Evolutionary conservation across 2,113 vertebrate genomes (phyloP).

Genomic region (Varanus komodoensis): DNA sequence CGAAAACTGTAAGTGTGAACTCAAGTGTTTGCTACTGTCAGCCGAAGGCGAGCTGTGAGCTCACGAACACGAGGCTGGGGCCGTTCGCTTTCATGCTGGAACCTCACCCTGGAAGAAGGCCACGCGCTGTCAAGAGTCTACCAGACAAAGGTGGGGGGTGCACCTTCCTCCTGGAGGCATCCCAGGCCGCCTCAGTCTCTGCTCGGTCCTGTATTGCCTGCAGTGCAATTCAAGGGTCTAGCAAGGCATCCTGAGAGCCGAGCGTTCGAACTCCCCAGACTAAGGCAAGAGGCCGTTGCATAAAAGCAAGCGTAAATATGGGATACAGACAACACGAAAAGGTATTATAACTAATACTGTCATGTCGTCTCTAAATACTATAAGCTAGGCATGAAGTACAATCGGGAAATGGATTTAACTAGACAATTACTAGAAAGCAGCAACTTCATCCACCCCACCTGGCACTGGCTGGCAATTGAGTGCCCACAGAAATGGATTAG

Average conservation of each 20-base stretch:
- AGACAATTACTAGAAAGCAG: not conserved
- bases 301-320: not conserved
- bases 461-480: not conserved
- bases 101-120: not conserved
- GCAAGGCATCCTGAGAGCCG: not conserved
- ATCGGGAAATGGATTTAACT: not conserved
- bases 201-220: not conserved
- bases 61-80: not conserved
- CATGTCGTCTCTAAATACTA: not conserved
- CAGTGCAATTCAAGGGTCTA: conserved; percentile 1
- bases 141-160: not conserved
- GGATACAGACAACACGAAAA: not conserved
- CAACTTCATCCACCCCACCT: too few species aligned
- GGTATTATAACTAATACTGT: not conserved
- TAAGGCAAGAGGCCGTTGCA: not conserved
- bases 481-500: not conserved
- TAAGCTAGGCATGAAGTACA: not conserved
- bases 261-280: not conserved
- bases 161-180: not conserved
- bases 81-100: not conserved
- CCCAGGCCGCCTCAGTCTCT: not conserved
- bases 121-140: not conserved
- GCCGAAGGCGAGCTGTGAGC: not conserved
- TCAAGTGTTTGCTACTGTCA: not conserved
- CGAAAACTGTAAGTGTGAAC: not conserved